Conservation (phyloP, 2,797 vertebrate genomes). For the Nannoperca australis region DNA sequence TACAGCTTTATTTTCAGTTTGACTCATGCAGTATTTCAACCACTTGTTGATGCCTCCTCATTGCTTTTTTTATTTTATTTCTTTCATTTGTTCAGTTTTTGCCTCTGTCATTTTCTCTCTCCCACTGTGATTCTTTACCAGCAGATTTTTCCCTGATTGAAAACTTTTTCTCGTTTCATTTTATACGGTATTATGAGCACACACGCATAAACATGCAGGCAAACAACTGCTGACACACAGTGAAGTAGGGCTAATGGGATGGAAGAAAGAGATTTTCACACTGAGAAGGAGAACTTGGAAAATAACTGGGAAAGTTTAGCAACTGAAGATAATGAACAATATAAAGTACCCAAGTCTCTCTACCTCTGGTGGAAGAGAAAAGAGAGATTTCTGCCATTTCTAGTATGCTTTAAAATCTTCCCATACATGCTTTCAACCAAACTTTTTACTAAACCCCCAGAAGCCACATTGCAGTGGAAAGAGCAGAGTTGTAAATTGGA, state of each 20-base stretch:
- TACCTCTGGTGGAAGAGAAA: background rate
- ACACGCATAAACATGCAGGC: slow-evolving; percentile 16
- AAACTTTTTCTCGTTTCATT: slow-evolving; percentile 28
- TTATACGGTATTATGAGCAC: background rate
- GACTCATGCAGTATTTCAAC: slow-evolving; percentile 18
- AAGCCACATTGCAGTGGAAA: background rate
- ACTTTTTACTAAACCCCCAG: slow-evolving; percentile 7
- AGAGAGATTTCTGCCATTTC: background rate
- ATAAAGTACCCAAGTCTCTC: background rate
- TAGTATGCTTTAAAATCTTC: slow-evolving; percentile 9
- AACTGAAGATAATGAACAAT: slow-evolving; percentile 16
- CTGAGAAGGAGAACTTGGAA: background rate
- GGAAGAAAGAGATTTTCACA: slow-evolving; percentile 31
- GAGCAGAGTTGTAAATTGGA: background rate
- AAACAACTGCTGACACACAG: slow-evolving; percentile 24
- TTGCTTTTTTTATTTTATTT: slow-evolving; percentile 3
- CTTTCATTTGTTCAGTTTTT: slow-evolving; percentile 22
- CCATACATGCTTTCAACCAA: slow-evolving; percentile 1
- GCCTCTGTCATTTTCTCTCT: slow-evolving; percentile 14
- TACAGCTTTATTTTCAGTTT: background rate
- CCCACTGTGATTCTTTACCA: slow-evolving; percentile 24
- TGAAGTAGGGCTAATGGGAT: slow-evolving; percentile 5
- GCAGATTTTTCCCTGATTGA: slow-evolving; percentile 20
- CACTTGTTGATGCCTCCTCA: background rate
- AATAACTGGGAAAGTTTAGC: slow-evolving; percentile 24